Evolutionary conservation across 2,888 invertebrate genomes (phyloP).

Genomic region (Hypomecis punctinalis): DNA sequence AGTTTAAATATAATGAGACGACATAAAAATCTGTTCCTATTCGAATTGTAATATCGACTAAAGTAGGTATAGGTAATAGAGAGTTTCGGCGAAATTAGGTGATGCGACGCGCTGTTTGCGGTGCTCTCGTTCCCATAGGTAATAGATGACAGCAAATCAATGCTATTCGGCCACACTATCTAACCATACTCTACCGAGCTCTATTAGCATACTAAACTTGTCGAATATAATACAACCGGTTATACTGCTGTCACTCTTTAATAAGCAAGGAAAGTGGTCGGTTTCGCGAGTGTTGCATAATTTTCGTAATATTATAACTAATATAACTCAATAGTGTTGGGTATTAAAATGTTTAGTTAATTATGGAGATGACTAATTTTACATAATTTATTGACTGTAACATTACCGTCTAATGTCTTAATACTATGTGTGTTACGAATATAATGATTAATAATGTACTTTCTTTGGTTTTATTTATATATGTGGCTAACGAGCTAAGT

Average conservation of each 20-base stretch:
- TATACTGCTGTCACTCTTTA: constrained; percentile 28
- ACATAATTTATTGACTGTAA: constrained; percentile 38
- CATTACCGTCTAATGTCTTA: constrained; percentile 6
- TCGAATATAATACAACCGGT: constrained; percentile 27
- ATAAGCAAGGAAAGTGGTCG: constrained; percentile 41
- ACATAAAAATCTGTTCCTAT: too few relatives aligned
- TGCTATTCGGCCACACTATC: constrained; percentile 3
- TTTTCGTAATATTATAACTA: constrained; percentile 32
- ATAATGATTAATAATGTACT: background rate
- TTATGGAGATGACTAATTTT: constrained; percentile 31
- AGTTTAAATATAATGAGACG: too few relatives aligned
- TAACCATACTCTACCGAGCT: constrained; percentile 9
- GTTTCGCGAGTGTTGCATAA: constrained; percentile 35
- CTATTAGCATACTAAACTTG: constrained; percentile 34
- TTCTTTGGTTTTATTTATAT: background rate
- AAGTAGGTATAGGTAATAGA: too few relatives aligned
- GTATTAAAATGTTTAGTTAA: constrained; percentile 21
- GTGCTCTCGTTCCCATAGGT: background rate
- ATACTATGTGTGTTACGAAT: constrained; percentile 5
- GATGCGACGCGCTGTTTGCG: too few relatives aligned
- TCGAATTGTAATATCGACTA: too few relatives aligned
- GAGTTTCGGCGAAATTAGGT: too few relatives aligned
- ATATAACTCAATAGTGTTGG: constrained; percentile 27
- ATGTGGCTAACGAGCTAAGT: constrained; percentile 5
- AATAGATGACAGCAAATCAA: too few relatives aligned